These are phyloP conservation scores for Archivesica marissinica DNA, from an alignment of 1,140 invertebrate species.

Conservation along the genomic window DNA sequence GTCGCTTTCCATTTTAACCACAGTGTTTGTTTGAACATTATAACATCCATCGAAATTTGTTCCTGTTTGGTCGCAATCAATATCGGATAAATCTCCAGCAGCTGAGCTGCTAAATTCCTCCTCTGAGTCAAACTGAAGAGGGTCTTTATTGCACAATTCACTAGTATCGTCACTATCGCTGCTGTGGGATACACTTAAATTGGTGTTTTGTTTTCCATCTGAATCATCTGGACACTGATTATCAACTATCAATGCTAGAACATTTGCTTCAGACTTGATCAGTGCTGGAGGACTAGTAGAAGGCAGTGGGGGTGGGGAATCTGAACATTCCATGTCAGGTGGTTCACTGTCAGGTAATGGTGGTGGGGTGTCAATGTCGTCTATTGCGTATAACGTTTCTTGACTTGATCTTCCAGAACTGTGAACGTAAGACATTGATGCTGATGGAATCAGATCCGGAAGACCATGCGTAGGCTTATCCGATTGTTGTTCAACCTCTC, in stretches of 20 bases:
- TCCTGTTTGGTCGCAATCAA: not conserved
- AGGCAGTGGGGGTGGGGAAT: constrained; percentile 13
- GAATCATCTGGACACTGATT: not conserved
- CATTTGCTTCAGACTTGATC: not conserved
- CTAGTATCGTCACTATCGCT: not conserved
- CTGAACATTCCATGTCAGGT: not conserved
- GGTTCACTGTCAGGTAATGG: constrained; percentile 12
- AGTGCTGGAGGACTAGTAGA: constrained; percentile 21
- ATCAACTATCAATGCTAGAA: not conserved
- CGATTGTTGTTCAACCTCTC: not conserved
- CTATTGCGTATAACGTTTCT: not conserved
- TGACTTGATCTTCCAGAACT: constrained; percentile 4
- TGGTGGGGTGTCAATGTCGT: constrained; percentile 3
- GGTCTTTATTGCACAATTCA: not conserved
- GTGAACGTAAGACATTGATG: not conserved
- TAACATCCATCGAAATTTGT: constrained; percentile 22
- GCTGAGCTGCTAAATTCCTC: not conserved
- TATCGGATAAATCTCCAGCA: constrained; percentile 2
- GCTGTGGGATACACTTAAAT: not conserved
- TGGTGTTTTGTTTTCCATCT: not conserved
- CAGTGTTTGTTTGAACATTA: constrained; percentile 27
- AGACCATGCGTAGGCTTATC: not conserved
- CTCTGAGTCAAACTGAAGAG: no score
- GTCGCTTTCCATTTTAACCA: not conserved
- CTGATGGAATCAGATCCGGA: constrained; percentile 31